phyloP scores from a whole-genome alignment of 2,888 invertebrate genomes.

The Leucozona laternaria region DNA sequence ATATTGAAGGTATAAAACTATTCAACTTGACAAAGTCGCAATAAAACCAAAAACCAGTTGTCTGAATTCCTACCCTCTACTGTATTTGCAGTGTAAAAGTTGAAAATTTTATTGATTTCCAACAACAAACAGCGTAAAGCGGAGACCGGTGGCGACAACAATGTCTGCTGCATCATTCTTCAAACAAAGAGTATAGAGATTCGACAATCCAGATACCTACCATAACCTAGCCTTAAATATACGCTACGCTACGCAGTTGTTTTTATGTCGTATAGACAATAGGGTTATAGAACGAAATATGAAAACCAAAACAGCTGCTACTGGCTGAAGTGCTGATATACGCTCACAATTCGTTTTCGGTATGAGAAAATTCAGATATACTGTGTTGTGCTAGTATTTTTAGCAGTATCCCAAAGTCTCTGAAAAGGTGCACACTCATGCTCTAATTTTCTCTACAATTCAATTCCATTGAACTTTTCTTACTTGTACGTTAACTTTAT shows the following conservation, averaged over 20 bases:
- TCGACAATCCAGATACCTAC: slow-evolving; percentile 29
- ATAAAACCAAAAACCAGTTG: background rate
- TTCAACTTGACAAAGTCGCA: background rate
- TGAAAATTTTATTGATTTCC: slow-evolving; percentile 20
- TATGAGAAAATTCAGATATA: background rate
- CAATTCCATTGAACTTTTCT: slow-evolving; percentile 1
- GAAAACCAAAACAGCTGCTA: slow-evolving; percentile 6
- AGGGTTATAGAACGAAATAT: background rate
- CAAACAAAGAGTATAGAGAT: background rate
- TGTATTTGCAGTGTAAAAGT: background rate
- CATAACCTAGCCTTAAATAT: background rate
- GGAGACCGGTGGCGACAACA: background rate
- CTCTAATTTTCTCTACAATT: background rate
- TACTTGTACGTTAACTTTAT: background rate
- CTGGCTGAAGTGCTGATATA: too few species aligned
- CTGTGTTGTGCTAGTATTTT: slow-evolving; percentile 4
- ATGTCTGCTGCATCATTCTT: background rate
- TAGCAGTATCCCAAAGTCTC: background rate
- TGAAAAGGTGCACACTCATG: background rate
- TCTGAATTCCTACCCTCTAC: background rate
- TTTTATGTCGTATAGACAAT: background rate
- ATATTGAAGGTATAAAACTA: too few species aligned
- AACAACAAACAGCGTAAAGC: background rate
- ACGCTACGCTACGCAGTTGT: background rate
- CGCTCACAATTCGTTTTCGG: background rate